Base-by-base conservation (phyloP, 2,797 vertebrate species). In the Valencia hispanica region DNA sequence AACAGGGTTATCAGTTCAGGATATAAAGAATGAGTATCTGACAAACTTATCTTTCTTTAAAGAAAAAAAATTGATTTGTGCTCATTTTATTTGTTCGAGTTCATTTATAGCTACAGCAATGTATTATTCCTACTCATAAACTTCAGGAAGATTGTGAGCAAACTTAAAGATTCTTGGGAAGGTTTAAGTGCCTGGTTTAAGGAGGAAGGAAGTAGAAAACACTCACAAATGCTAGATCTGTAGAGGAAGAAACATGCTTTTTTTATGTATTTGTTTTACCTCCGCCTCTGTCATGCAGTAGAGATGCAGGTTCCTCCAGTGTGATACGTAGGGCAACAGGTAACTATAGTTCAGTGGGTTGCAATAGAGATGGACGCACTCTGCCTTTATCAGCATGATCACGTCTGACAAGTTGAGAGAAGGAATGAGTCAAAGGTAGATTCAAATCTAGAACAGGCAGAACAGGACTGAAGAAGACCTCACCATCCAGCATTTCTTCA, bases 241-340 rank as follows among this genome's bases (percentile, higher is more conserved):
- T 55, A 20, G 25, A 22, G 71, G 30, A 73, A 3, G 7, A 61
- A 30, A 1, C n/a, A n/a, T n/a, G n/a, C n/a, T n/a, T n/a, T n/a
- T n/a, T n/a, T n/a, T n/a, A 27, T 39, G 10, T 9, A 50, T 27
- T 73, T n/a, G n/a, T n/a, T 69, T 59, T 88, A 99, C 98, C 97
- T 99, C 97, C 69, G 95, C 91, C 91, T 97, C 95, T 0, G 96
- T 98, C 93, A 99, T 96, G 93, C 98, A 99, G 94, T 99, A 97
- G 84, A 99, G 96, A 88, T 97, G 96, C 84, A 99, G 94, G 88
- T 99, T 99, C 92, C 96, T 97, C 98, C 98, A 99, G 92, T 97
- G 95, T 2, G 97, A 97, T 84, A 99, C 94, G 25, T 96, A 97
- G 0, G 98, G 97, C 91, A 99, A 81, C 78, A 99, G 95, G 85